Evolutionary conservation across 1,140 invertebrate genomes (phyloP), one percentile per base, ranked within the genome.

Genomic region (Lamellibrachia luymesi): DNA sequence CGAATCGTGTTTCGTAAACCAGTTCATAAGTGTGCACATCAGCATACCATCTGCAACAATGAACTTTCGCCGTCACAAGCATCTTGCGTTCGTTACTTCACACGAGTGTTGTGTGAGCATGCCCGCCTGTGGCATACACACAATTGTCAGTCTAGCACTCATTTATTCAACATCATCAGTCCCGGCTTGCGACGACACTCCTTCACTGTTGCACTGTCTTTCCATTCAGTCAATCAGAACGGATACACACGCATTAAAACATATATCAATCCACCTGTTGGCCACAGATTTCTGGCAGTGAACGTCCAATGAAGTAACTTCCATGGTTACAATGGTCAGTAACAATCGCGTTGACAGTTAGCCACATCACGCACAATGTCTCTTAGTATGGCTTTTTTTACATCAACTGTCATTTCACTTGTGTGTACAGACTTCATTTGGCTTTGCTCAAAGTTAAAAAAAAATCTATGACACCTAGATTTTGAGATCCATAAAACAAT

Each of bases 201-300:
- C 13, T 80, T 80, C 64, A 80, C 64, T 80, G 64, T 80, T 80
- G 64, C 64, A 80, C 64, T 80, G 64, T 80, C 64, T 80, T 80
- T 80, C 25, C 64, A 80, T 80, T 80, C 38, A 38, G 64, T 80
- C 64, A 80, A 10, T 80, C 64, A 80, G 64, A 80, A 80, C 13
- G 64, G 64, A 10, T 80, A 17, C 38, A 80, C 64, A 80, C 17
- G 64, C 64, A 10, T 80, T 56, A 6, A 56, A 6, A 56, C 64
- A 80, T 80, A 80, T 80, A 80, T 80, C 64, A 80, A 10, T 80
- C 64, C 64, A 80, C 17, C 64, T 80, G 64, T 22, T 80, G 64
- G 64, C 64, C 64, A 80, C 64, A 80, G 64, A 80, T 80, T 80
- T 80, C 64, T 80, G 64, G 64, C 64, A 80, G 64, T 80, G 64